phyloP scores from a whole-genome alignment of 2,113 vertebrate species.

The Psophia crepitans region DNA sequence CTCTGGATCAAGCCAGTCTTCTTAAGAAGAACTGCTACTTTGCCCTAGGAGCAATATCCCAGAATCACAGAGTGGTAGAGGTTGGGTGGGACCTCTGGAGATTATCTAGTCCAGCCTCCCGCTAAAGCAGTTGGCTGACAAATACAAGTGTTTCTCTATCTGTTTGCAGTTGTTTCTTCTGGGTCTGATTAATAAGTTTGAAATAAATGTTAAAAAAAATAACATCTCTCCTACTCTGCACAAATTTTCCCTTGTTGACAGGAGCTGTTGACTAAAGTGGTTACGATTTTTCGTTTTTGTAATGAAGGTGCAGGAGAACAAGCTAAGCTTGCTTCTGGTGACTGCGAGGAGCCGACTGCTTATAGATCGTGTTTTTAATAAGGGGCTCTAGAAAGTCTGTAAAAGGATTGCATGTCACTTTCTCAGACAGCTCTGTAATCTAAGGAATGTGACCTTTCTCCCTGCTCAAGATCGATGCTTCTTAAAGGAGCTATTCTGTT shows the following conservation, averaged over 20 bases:
- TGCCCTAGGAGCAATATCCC: not conserved
- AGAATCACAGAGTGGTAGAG: no score
- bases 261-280: not conserved
- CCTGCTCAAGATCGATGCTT: not conserved
- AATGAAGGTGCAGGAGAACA: not conserved
- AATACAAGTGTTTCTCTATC: not conserved
- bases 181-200: not conserved
- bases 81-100: no score
- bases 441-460: not conserved
- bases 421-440: not conserved
- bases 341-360: not conserved
- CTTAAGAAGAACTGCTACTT: not conserved
- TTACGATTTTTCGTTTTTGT: no score
- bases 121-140: not conserved
- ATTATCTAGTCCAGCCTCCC: no score
- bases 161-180: not conserved
- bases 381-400: not conserved
- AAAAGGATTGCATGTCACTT: not conserved
- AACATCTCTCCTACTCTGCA: not conserved
- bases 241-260: not conserved
- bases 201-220: not conserved
- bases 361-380: not conserved
- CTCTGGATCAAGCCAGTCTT: not conserved
- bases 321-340: not conserved
- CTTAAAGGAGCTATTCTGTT: not conserved